A percentile compares a stretch with the other conserved stretches of the same genome.
These are phyloP conservation scores for Glareola pratincola DNA, from an alignment of 2,113 vertebrate genomes.

Conservation along the genomic window DNA sequence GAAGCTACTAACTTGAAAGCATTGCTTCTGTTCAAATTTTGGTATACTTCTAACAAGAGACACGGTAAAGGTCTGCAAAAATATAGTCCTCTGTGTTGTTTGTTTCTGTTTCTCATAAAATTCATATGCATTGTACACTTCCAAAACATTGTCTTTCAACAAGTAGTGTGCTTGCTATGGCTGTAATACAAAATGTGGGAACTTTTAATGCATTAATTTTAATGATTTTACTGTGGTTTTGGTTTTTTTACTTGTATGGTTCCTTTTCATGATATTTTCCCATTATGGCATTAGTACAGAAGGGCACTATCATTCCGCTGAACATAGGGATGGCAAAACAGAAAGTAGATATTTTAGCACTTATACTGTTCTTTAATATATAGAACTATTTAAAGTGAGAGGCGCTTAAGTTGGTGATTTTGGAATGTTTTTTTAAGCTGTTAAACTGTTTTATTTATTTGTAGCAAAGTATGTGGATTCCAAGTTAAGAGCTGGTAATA, in stretches of 20 bases:
- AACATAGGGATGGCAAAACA: not conserved
- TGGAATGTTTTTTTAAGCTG: not conserved
- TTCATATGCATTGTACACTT: not conserved
- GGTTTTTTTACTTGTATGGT: not conserved
- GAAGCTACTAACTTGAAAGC: conserved; percentile 43
- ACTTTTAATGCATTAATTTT: not conserved
- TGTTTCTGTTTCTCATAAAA: conserved; percentile 61
- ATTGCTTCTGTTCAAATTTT: conserved; percentile 10
- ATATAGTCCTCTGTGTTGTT: not conserved
- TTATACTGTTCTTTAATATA: not conserved
- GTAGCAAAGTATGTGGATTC: conserved; percentile 84
- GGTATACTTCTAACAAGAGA: not conserved
- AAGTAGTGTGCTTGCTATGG: not conserved
- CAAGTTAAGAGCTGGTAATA: conserved; percentile 82
- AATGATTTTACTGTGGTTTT: not conserved
- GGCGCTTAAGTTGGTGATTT: not conserved
- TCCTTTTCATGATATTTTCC: not conserved
- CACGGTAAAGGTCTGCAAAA: not conserved
- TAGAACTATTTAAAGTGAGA: not conserved
- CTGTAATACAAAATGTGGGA: not conserved
- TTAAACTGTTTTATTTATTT: conserved; percentile 44
- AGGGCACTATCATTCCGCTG: not conserved
- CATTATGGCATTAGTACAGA: not conserved
- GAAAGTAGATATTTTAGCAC: not conserved
- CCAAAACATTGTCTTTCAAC: conserved; percentile 12